Percentiles rank a stretch among this genome's conserved stretches.
Conservation (phyloP, 2,888 invertebrate species). For the Apoderus coryli region DNA sequence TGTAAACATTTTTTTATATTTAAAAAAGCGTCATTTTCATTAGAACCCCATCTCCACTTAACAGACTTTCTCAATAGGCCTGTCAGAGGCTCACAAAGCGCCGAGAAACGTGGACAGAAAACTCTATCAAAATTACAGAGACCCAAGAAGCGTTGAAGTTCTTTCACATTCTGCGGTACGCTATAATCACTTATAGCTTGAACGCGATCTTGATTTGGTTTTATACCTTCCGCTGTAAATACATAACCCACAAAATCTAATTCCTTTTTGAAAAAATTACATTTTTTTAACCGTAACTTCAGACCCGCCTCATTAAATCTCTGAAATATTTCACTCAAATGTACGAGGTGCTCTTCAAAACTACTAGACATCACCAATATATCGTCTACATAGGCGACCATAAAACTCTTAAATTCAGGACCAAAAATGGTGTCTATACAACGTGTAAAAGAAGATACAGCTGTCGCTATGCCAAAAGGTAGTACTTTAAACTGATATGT, state of each 20-base stretch:
- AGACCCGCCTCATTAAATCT: constrained; percentile 13
- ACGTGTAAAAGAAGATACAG: constrained; percentile 13
- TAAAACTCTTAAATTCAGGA: constrained; percentile 12
- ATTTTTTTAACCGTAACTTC: constrained; percentile 17
- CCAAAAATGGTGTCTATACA: constrained; percentile 14
- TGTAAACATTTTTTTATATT: neutral
- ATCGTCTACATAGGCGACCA: too few relatives aligned
- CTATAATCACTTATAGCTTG: constrained; percentile 1
- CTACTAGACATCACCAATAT: constrained; percentile 14
- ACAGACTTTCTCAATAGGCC: constrained; percentile 5
- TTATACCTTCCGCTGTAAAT: neutral
- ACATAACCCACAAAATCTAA: neutral
- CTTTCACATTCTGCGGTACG: constrained; percentile 11
- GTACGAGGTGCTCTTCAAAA: constrained; percentile 13
- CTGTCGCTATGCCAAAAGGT: constrained; percentile 14
- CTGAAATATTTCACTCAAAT: constrained; percentile 14
- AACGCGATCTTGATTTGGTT: neutral
- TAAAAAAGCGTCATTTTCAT: constrained; percentile 6
- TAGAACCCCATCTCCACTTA: constrained; percentile 4
- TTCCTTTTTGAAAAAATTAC: constrained; percentile 14
- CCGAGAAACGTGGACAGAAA: constrained; percentile 5
- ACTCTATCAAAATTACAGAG: constrained; percentile 11
- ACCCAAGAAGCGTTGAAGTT: constrained; percentile 12
- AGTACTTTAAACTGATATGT: constrained; percentile 8
- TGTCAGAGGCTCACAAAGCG: neutral